Percentiles rank a stretch among this genome's conserved stretches.
phyloP scores from a whole-genome alignment of 1,140 invertebrate species.

The Anoplolepis gracilipes region DNA sequence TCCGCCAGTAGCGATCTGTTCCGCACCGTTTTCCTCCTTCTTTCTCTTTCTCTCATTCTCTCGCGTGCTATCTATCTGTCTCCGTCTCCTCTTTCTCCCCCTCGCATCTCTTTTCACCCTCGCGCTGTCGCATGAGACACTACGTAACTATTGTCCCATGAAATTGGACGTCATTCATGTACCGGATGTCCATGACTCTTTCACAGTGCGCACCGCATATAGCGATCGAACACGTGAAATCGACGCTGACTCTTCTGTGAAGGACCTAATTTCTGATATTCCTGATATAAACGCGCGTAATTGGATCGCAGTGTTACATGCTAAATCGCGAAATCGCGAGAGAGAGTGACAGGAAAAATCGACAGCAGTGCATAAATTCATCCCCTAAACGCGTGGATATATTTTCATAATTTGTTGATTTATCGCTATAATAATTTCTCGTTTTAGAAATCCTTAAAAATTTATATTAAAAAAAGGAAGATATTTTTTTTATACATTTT shows the following conservation, averaged over 20 bases:
- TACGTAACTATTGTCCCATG: constrained; percentile 78
- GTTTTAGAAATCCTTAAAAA: not conserved
- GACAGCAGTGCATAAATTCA: not conserved
- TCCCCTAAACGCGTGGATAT: not conserved
- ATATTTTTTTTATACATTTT: not conserved
- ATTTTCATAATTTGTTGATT: not conserved
- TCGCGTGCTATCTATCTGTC: not conserved
- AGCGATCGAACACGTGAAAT: constrained; percentile 51
- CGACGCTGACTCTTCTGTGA: constrained; percentile 31
- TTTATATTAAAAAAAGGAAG: not conserved
- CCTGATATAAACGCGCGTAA: constrained; percentile 13
- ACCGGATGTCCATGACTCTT: constrained; percentile 76
- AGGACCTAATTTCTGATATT: constrained; percentile 43
- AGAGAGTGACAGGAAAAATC: not conserved
- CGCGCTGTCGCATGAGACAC: constrained; percentile 58
- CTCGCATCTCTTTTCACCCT: constrained; percentile 19
- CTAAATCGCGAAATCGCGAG: not conserved
- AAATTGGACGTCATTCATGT: constrained; percentile 80
- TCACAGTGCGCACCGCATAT: constrained; percentile 47
- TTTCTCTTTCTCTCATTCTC: not conserved
- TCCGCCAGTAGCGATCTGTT: constrained; percentile 53
- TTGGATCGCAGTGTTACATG: constrained; percentile 1
- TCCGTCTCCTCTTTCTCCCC: constrained; percentile 55
- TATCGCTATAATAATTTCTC: not conserved
- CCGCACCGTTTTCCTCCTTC: constrained; percentile 3